Evolutionary conservation across 2,888 invertebrate species (phyloP).

Genomic region (Polyommatus icarus): DNA sequence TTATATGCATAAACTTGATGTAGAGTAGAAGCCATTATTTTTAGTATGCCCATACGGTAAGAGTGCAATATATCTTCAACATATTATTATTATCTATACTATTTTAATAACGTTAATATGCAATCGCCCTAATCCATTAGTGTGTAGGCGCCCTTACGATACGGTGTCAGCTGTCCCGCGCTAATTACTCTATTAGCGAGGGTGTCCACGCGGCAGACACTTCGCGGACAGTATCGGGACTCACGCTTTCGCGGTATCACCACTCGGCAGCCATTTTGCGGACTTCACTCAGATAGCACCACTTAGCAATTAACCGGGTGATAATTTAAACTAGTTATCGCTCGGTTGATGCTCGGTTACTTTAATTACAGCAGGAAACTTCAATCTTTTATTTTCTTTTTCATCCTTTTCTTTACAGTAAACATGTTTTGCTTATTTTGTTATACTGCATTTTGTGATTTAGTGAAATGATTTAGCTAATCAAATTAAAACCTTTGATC

Average conservation of each 20-base stretch:
- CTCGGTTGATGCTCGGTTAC: not conserved
- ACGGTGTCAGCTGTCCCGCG: constrained; percentile 34
- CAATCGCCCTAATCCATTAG: constrained; percentile 23
- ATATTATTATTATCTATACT: no score
- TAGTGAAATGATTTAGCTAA: no score
- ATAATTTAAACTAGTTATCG: not conserved
- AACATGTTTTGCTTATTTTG: no score
- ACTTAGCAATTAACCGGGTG: not conserved
- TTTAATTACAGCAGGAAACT: not conserved
- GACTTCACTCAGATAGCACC: not conserved
- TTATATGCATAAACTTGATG: no score
- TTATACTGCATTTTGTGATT: no score
- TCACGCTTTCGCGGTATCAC: constrained; percentile 4
- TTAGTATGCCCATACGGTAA: no score
- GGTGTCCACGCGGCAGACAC: constrained; percentile 3
- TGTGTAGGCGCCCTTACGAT: constrained; percentile 29
- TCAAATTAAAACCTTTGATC: no score
- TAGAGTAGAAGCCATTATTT: no score
- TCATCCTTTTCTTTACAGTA: no score
- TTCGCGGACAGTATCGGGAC: constrained; percentile 15
- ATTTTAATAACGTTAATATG: not conserved
- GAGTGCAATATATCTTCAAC: no score
- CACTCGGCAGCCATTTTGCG: not conserved
- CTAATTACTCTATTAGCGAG: constrained; percentile 44
- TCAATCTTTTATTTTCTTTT: not conserved